phyloP scores from a whole-genome alignment of 2,113 vertebrate species.

The Montifringilla adamsi region DNA sequence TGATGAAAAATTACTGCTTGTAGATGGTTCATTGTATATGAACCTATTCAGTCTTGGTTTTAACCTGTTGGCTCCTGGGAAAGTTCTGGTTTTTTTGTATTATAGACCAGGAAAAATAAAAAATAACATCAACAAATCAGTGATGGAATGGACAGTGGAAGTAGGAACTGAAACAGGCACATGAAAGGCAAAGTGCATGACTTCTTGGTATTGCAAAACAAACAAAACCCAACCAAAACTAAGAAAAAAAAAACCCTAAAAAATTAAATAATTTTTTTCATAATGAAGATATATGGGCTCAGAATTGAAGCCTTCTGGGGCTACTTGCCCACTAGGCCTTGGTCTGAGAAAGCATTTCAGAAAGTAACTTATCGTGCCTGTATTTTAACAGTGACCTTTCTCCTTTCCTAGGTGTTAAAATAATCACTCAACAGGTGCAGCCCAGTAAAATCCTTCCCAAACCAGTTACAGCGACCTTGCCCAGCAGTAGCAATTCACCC shows the following conservation, averaged over 20 bases:
- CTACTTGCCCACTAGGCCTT: slow-evolving; percentile 48
- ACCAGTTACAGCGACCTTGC: slow-evolving; percentile 87
- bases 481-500: slow-evolving; percentile 92
- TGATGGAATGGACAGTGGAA: not conserved
- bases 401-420: slow-evolving; percentile 91
- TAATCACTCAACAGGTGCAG: slow-evolving; percentile 98
- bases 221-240: not conserved
- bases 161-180: slow-evolving; percentile 41
- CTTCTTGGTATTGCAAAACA: not conserved
- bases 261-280: not conserved
- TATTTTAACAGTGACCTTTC: slow-evolving; percentile 67
- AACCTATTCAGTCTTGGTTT: not conserved
- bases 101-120: not conserved
- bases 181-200: not conserved
- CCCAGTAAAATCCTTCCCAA: slow-evolving; percentile 99
- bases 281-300: not conserved
- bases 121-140: not conserved
- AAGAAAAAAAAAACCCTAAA: not conserved
- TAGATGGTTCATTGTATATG: not conserved
- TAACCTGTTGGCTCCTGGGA: not conserved
- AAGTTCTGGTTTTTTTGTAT: not conserved
- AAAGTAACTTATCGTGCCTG: slow-evolving; percentile 60
- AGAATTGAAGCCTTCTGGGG: slow-evolving; percentile 28
- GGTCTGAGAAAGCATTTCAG: slow-evolving; percentile 50
- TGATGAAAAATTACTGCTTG: not conserved